Evolutionary conservation across 2,888 invertebrate genomes (phyloP).

Genomic region (Hydrotaea cyrtoneurina): DNA sequence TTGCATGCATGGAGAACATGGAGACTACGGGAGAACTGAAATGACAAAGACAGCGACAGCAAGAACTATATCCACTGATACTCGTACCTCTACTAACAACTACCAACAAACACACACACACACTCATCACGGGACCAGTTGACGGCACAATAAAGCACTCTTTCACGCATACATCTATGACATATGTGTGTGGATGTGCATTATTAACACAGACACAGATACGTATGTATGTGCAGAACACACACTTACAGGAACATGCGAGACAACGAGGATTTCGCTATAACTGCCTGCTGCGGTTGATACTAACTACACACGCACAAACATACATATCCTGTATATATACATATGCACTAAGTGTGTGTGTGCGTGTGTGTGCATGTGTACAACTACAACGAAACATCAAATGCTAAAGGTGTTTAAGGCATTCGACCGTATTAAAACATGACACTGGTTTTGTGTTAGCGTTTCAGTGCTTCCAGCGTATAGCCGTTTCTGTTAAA

Average conservation of each 20-base stretch:
- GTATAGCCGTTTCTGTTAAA: constrained; percentile 25
- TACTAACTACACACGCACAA: background rate
- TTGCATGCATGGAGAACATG: background rate
- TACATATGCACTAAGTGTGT: background rate
- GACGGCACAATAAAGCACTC: background rate
- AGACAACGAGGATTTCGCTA: background rate
- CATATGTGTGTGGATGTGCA: background rate
- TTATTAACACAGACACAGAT: too few species aligned
- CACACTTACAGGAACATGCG: too few species aligned
- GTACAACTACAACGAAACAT: background rate
- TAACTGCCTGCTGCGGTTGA: background rate
- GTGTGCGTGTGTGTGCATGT: background rate
- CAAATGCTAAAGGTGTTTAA: constrained; percentile 27
- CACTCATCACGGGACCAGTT: background rate
- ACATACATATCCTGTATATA: background rate
- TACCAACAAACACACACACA: background rate
- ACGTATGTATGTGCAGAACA: too few species aligned
- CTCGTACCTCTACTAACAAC: background rate
- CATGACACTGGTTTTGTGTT: constrained; percentile 48
- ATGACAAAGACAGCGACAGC: background rate
- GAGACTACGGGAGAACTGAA: background rate
- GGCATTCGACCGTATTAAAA: constrained; percentile 45
- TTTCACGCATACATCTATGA: background rate
- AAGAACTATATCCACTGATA: background rate
- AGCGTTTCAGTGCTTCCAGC: constrained; percentile 38